phyloP scores from a whole-genome alignment of 2,797 vertebrate species.

The Ptychadena robeensis region DNA sequence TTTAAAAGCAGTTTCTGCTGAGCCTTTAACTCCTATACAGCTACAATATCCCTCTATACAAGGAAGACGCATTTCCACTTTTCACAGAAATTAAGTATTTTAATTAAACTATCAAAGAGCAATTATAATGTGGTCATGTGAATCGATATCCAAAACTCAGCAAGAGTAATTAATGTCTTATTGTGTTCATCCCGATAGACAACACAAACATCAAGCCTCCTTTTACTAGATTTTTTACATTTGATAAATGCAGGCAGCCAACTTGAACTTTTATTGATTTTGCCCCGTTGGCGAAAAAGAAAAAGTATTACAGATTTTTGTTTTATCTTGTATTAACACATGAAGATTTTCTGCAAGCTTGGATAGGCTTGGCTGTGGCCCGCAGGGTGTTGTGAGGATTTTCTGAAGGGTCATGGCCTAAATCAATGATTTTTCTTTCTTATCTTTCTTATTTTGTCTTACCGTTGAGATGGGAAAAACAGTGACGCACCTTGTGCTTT shows the following conservation, averaged over 20 bases:
- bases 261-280: slow-evolving; percentile 53
- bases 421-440: slow-evolving; percentile 48
- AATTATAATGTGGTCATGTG: not conserved
- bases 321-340: slow-evolving; percentile 55
- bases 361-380: slow-evolving; percentile 47
- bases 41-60: not conserved
- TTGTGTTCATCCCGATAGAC: slow-evolving; percentile 6
- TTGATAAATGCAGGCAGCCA: slow-evolving; percentile 26
- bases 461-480: slow-evolving; percentile 1
- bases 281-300: slow-evolving; percentile 30
- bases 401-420: slow-evolving; percentile 52
- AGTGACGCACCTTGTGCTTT: slow-evolving; percentile 5
- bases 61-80: not conserved
- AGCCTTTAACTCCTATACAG: no score
- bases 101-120: not conserved
- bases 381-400: slow-evolving; percentile 36
- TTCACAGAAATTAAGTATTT: not conserved
- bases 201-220: not conserved
- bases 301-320: slow-evolving; percentile 50
- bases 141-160: not conserved
- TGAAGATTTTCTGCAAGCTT: slow-evolving; percentile 55
- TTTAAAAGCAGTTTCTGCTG: no score
- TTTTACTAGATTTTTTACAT: slow-evolving; percentile 10
- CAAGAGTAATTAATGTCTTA: not conserved
- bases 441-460: slow-evolving; percentile 28